Evolutionary conservation across 1,140 invertebrate species (phyloP), one percentile per base, ranked within the genome.

Genomic region (Dendroctonus valens): DNA sequence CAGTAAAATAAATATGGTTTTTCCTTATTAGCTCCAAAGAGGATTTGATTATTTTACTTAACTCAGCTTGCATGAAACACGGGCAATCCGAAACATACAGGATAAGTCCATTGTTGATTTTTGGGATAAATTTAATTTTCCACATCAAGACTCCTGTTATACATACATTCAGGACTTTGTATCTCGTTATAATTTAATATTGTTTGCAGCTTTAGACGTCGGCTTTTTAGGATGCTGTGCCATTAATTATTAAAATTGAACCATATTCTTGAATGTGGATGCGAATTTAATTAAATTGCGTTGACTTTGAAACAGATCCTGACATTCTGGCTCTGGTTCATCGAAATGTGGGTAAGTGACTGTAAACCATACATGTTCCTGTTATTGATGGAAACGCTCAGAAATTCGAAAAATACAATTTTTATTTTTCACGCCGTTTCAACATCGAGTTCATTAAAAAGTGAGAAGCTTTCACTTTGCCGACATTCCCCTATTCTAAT

Each of bases 401-500:
- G 9, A 12, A 2, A 8, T 11, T 3, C 50, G 11, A 51, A 51
- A 55, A 46, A 11, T 2, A 46, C 8, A 46, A 46, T 11, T 46
- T 46, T 12, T 12, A 46, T 26, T 26, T 26, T 26, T 26, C 8
- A 46, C 8, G 42, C 8, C 12, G 3, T 46, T 46, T 46, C 42
- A 11, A 9, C 8, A 46, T 9, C 2, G 8, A 12, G 8, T 46
- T 0, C 12, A 46, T 46, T 46, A 46, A 46, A 46, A 46, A 51
- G 14, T 51, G 49, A 51, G 5, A 51, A 15, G 7, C 11, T 11
- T 8, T 39, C 41, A 46, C 12, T 46, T 38, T 4, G 12, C 12
- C 42, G 8, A 12, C 7, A 50, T 15, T 14, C 42, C 58, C 58
- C 58, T n/a, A 44, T 59, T 59, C 58, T 59, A 59, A 59, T 59